phyloP scores from a whole-genome alignment of 2,797 vertebrate species.

The Nyctalus aviator region DNA sequence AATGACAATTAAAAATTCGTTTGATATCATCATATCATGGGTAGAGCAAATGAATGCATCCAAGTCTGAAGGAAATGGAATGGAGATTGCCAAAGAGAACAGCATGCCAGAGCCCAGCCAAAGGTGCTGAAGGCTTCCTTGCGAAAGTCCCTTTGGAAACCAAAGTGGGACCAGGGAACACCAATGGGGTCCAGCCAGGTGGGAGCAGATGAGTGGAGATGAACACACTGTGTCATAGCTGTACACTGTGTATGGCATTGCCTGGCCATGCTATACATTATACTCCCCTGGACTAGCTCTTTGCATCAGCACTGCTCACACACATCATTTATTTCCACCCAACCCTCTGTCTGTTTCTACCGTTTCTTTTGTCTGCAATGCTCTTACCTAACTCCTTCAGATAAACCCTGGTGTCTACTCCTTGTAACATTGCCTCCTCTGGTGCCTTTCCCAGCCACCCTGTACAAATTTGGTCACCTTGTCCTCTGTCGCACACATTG shows the following conservation, averaged over 20 bases:
- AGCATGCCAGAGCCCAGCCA: constrained; percentile 45
- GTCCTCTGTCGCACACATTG: neutral
- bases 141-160: constrained; percentile 54
- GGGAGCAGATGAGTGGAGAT: neutral
- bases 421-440: neutral
- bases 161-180: neutral
- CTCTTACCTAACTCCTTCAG: neutral
- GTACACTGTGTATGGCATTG: neutral
- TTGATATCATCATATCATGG: neutral
- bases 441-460: neutral
- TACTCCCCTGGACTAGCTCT: neutral
- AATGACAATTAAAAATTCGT: constrained; percentile 7
- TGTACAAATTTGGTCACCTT: neutral
- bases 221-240: neutral
- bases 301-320: neutral
- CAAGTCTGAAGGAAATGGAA: neutral
- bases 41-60: neutral
- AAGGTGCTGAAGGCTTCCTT: constrained; percentile 44
- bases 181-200: neutral
- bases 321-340: too few species aligned
- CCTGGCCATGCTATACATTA: neutral
- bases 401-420: neutral
- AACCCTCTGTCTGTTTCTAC: neutral
- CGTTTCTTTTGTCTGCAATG: neutral
- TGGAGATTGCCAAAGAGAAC: neutral